Evolutionary conservation across 2,888 invertebrate genomes (phyloP).

Genomic region (Pyrrhosoma nymphula): DNA sequence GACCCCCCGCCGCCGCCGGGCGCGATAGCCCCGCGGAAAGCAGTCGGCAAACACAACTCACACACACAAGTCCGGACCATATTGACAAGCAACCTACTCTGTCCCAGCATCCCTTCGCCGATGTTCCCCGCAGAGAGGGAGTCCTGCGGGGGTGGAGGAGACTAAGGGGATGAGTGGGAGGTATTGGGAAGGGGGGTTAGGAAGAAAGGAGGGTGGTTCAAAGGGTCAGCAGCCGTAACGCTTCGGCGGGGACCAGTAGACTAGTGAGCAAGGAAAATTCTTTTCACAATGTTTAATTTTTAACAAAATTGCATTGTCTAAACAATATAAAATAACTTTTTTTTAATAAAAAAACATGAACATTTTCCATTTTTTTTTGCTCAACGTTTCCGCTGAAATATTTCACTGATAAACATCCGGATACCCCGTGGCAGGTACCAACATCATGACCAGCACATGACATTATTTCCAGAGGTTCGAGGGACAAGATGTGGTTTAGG

Average conservation of each 20-base stretch:
- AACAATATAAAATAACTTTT: too few species aligned
- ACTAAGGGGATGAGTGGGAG: not conserved
- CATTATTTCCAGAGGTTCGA: too few species aligned
- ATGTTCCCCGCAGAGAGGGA: slow-evolving; percentile 40
- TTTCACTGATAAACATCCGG: too few species aligned
- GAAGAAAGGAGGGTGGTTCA: not conserved
- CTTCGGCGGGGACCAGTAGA: not conserved
- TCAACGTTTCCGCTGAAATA: too few species aligned
- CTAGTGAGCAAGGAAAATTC: not conserved
- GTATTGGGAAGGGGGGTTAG: not conserved
- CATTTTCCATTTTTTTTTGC: too few species aligned
- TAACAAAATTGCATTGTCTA: too few species aligned
- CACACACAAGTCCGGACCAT: not conserved
- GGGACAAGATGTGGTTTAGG: too few species aligned
- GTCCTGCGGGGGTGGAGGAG: not conserved
- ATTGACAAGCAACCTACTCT: not conserved
- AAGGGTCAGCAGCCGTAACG: not conserved
- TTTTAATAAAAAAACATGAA: too few species aligned
- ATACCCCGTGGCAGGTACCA: too few species aligned
- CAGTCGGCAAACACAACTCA: slow-evolving; percentile 10
- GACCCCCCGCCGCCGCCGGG: not conserved
- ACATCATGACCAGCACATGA: too few species aligned
- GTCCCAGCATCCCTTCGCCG: slow-evolving; percentile 9
- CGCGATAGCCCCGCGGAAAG: slow-evolving; percentile 37
- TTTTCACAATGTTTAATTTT: too few species aligned